Evolutionary conservation across 2,797 vertebrate species (phyloP), one percentile per base, ranked within the genome.

Genomic region (Nyctibius grandis): DNA sequence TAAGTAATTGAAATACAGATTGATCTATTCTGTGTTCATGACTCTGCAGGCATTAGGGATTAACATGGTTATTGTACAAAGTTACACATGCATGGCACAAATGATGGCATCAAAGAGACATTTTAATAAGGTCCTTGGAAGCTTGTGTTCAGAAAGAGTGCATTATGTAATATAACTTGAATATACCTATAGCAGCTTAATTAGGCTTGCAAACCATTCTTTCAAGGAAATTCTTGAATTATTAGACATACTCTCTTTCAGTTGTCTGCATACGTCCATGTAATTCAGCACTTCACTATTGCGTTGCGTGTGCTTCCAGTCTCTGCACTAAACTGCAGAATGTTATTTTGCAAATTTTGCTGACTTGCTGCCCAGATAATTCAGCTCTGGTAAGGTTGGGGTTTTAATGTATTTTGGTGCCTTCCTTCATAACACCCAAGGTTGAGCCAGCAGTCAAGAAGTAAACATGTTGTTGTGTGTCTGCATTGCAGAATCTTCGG

Each of bases 401-500:
- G 47, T 10, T 81, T 79, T 34, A 9, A 28, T 9, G 17, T 31
- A 17, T 76, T 84, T 83, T 25, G 59, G 69, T 76, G 23, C 40
- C 78, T 78, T 56, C 13, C 28, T 73, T 36, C n/a, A 0, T 42
- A 20, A 47, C 12, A 8, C 2, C 44, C 59, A 6, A 8, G 61
- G 61, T 4, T 33, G 68, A 57, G 53, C 12, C 50, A 20, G 47
- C 79, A 82, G 73, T 67, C 59, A 44, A 1, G 94, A 44, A 95
- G 80, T 88, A 73, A 87, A 40, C 1, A 0, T 88, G 54, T 88
- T 21, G 0, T 34, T 95, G 36, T 96, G 84, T 94, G 89, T 96
- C 93, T 96, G 76, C 94, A 1, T 96, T 96, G 75, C 97, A 99
- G 99, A 99, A 99, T 96, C 98, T 99, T 67, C 98, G 99, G 97